Evolutionary conservation across 1,140 invertebrate species (phyloP), one percentile per base, ranked within the genome.

Genomic region (Drosophila nebulosa): DNA sequence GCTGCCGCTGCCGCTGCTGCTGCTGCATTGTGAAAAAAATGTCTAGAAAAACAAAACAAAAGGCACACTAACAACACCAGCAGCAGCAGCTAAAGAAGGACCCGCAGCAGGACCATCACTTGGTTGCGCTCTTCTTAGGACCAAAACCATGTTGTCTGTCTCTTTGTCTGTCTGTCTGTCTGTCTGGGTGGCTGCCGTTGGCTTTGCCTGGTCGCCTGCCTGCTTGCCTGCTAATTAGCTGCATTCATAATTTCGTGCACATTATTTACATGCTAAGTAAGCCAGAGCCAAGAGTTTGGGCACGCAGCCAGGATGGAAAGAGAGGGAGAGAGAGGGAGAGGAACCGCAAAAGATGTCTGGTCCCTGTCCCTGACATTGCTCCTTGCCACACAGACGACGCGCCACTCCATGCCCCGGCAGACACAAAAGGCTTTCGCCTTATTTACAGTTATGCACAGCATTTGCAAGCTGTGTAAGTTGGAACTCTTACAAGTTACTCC

Each of bases 251-350:
- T 88, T 88, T 78, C 64, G 72, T 76, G 83, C 75, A 88, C 83
- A 88, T 88, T 88, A 88, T 88, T 88, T 88, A 88, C 83, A 88
- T 88, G 75, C 78, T 88, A 88, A 88, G 83, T 70, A 78, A 39
- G 69, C 53, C 60, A 50, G 39, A 46, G 59, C 57, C 60, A 58
- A 55, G 52, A 55, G 27, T 55, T 55, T 55, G 52, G 35, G 52
- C 32, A 63, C 14, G 50, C 42, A 63, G 53, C 50, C 72, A 64
- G 72, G 39, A 63, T 55, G 64, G 64, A 71, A 35, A 53, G 52
- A 27, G 7, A 5, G 24, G 58, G 50, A 57, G 22, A 24, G 22
- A 14, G 1, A 27, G 27, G 58, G 50, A 57, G 30, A 24, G 24
- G 56, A 74, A 80, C 81, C 81, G 81, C 81, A 85, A 69, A 46